Base-by-base conservation (phyloP, 1,140 invertebrate species). In the Ostrea edulis region DNA sequence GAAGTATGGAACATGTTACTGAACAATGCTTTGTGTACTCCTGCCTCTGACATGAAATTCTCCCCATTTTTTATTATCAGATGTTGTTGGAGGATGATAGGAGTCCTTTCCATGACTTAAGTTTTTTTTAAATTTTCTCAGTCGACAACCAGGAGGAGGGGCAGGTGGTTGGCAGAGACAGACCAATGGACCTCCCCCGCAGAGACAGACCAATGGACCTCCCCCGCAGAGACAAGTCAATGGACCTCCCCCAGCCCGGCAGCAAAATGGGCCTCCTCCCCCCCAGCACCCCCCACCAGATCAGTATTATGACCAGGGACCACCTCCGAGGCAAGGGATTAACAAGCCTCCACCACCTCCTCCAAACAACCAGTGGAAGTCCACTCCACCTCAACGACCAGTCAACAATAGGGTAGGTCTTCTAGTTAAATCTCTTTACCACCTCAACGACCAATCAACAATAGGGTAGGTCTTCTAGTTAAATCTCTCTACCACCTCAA, bases 261-360 rank as follows among this genome's bases (percentile, higher is more conserved):
- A 89, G 83, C 88, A 86, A 25, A 84, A 89, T n/a, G 89, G 90
- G 20, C 90, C 82, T 88, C 85, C 88, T 29, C 89, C 88, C 35
- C 88, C 91, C 84, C 85, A 89, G 22, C 58, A 55, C 8, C 87
- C 87, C 0, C 90, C 89, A 29, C 84, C 90, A 17, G 87, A 89
- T 52, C 88, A 85, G 58, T 93, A 91, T 14, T 90, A 90, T 44
- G 29, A 87, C 14, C 52, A 88, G 82, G 86, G 87, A 86, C 89
- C 89, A 68, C 85, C 68, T 77, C 68, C 68, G 11, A 25, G 68
- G 8, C 68, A 77, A 17, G 68, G 68, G 14, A 12, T 9, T 9
- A 77, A 77, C 68, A 77, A 77, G 14, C 55, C 55, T 62, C 55
- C 55, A 90, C 71, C 62, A 85, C 86, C 58, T 8, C 86, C 58